Base-by-base conservation (phyloP, 1,140 invertebrate genomes). In the Orchesella cincta region DNA sequence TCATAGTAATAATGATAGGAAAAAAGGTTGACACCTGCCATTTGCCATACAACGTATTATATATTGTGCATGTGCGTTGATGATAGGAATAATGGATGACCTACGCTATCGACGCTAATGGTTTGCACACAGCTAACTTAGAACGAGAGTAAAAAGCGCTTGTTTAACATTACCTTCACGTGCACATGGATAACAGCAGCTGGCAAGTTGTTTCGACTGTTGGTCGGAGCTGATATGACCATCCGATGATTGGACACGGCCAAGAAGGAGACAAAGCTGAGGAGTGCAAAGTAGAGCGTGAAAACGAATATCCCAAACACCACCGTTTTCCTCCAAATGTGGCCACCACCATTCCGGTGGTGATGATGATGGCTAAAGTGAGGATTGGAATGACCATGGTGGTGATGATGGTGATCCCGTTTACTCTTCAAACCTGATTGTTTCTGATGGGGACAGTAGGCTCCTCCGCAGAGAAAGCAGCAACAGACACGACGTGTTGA, bases 281-380 rank as follows among this genome's bases (percentile, higher is more conserved):
- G 76, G 1, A 81, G 78, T 35, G 75, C 77, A 57, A 81, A 81
- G 39, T 81, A 81, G 0, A 81, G 54, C 1, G 76, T 75, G 39
- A 81, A 81, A n/a, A 79, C 74, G 57, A 81, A 79, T 8, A 78
- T 52, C 52, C 80, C 80, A 71, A 81, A 79, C 2, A 79, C 76
- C 14, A 79, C 64, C 1, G 78, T 79, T 67, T 74, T 73, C 35
- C 78, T 78, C 78, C 80, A 81, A 26, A 72, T 36, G 39, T 77
- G 33, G 33, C 62, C 62, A n/a, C 62, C 31, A 5, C 62, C 31
- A 31, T 29, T 29, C 8, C 62, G 8, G 26, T 3, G 14, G 8
- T 35, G 71, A 28, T 39, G 71, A 18, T 71, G 67, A 36, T 71
- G 67, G n/a, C n/a, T n/a, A n/a, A n/a, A n/a, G n/a, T n/a, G n/a